Evolutionary conservation across 2,888 invertebrate species (phyloP), one percentile per base, ranked within the genome.

Genomic region (Rotaria socialis): DNA sequence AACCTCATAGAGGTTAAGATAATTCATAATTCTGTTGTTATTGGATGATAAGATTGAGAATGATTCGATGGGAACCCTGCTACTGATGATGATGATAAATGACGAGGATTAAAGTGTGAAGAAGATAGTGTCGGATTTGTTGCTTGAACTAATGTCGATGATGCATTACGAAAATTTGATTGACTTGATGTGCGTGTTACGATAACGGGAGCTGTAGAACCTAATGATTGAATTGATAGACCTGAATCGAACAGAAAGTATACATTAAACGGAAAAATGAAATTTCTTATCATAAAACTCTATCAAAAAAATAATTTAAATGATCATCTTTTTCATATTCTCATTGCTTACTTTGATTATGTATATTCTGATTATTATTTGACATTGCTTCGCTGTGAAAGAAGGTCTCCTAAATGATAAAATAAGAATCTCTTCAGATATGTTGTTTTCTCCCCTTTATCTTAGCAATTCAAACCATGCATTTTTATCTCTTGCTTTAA

Each of bases 161-260:
- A 80, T n/a, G 80, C 80, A 47, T 80, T 43, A 47, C 80, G 80
- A 43, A 80, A n/a, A 80, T 47, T 80, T n/a, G 80, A 80, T n/a
- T 43, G 43, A 80, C 80, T 80, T 14, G 35, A 47, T 80, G 80
- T 80, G 47, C 80, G 80, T 10, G 80, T 80, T 47, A 80, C 80
- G 24, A 80, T 80, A 47, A 80, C 80, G 24, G 80, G 47, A 4
- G 43, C 11, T 47, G 10, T 3, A 47, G 80, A 80, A 16, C 52
- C 52, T 35, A 35, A 35, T 35, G 35, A 35, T 19, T 35, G 2
- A 27, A 35, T 67, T 35, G 67, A 19, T 19, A 41, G 2, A 27
- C 22, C 75, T 75, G 43, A 75, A 47, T 52, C 16, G 11, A 16
- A 52, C 35, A 52, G 1, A 52, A 52, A 14, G 52, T 0, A 52